Base-by-base conservation (phyloP, 53 echinoderm and acorn worm genomes). In the Pentamera pediparva region DNA sequence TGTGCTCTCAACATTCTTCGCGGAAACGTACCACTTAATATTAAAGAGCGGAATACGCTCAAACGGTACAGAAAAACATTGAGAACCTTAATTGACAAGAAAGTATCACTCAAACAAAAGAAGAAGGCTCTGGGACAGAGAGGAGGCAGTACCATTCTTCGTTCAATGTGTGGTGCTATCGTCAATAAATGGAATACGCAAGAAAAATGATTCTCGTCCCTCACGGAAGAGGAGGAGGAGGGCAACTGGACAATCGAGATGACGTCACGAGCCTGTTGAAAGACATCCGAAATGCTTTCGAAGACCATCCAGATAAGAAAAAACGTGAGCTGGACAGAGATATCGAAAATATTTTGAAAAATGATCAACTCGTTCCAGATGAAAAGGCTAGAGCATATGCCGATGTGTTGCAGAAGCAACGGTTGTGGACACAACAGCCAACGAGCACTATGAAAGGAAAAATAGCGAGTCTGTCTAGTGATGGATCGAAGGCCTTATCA, bases 21-120 rank as follows among this genome's bases (percentile, higher is more conserved):
- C 0, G 88, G 81, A 10, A 86, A 86, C 54, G 57, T 90, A 17
- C 72, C 83, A n/a, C 53, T 53, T 22, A 53, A 22, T 3, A 8
- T 24, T 10, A 24, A 53, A 4, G 53, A 53, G 6, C 3, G 8
- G 27, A 17, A 17, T 3, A 15, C 5, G 22, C 18, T 53, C 2
- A 53, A 53, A 19, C 53, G 53, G 6, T 53, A 53, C 8, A 22
- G 53, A 27, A n/a, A n/a, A n/a, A n/a, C n/a, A n/a, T n/a, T n/a
- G n/a, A n/a, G n/a, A n/a, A n/a, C n/a, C n/a, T n/a, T 37, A 18
- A 39, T n/a, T 39, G 63, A 3, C 4, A 63, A 18, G 4, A n/a
- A 32, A 0, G 35, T 8, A 62, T 24, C 25, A 29, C 4, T 2
- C 29, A 62, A 35, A 62, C 34, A 12, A 32, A 35, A 62, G 17